Conservation (phyloP, 2,888 invertebrate genomes). For the Dynastes maya region DNA sequence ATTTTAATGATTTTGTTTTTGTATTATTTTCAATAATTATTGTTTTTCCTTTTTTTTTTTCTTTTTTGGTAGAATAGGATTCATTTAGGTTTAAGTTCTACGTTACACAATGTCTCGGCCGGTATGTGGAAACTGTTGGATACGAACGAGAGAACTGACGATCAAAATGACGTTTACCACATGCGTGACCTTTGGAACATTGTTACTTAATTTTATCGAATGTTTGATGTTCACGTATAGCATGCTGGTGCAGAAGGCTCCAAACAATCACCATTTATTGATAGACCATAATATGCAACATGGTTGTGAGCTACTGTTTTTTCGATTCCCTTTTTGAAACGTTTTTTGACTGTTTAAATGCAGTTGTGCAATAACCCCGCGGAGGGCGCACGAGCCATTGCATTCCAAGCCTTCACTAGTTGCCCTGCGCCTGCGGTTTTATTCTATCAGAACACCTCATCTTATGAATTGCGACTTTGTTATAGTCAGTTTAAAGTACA, state of each 20-base stretch:
- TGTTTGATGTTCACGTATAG: constrained; percentile 49
- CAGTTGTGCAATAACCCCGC: constrained; percentile 60
- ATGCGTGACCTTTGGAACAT: constrained; percentile 21
- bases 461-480: constrained; percentile 73
- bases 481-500: constrained; percentile 87
- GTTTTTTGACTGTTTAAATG: constrained; percentile 54
- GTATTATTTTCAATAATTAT: constrained; percentile 63
- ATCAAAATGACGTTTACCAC: constrained; percentile 17
- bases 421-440: constrained; percentile 57
- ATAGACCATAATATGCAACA: constrained; percentile 64
- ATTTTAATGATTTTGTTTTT: constrained; percentile 58
- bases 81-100: constrained; percentile 56
- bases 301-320: constrained; percentile 67
- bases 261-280: constrained; percentile 62
- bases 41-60: constrained; percentile 55
- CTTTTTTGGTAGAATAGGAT: constrained; percentile 46
- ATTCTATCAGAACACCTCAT: constrained; percentile 54
- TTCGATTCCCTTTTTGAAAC: constrained; percentile 59
- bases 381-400: constrained; percentile 56
- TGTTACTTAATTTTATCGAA: constrained; percentile 51
- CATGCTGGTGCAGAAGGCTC: constrained; percentile 59
- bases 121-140: constrained; percentile 39
- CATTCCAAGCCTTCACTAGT: constrained; percentile 63
- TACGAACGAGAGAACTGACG: constrained; percentile 9
- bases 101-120: constrained; percentile 54